Base-by-base conservation (phyloP, 1,140 invertebrate genomes). In the Colletes latitarsis region DNA sequence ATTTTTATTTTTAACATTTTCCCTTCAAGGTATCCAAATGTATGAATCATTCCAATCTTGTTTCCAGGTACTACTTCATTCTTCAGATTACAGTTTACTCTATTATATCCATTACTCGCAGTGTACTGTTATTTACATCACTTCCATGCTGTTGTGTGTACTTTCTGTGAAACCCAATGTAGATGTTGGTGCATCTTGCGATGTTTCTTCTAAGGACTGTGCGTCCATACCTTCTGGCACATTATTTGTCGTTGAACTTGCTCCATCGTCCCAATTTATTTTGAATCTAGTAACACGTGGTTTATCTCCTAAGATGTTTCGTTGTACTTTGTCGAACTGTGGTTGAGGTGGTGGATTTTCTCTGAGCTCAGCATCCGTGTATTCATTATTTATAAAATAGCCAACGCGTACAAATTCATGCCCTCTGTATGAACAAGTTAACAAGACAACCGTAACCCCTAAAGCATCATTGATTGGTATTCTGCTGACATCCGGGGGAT, bases 311-410 rank as follows among this genome's bases (percentile, higher is more conserved):
- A 99, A 93, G 88, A 99, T 99, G 93, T 99, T 99, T 88, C 98
- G 95, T 53, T 96, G 96, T 9, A 99, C 97, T 94, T 99, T 99
- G 86, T 99, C 97, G 93, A 99, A 99, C 71, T 97, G 95, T 15
- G 98, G 98, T 62, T 96, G 96, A 3, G 97, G 94, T 52, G 99
- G 99, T 41, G 98, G 98, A 93, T 98, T 99, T 93, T 99, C 99
- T 81, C 96, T 95, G 82, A 99, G 93, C 92, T 99, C 98, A 6
- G 96, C 96, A 90, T 99, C 98, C 39, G 94, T 96, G 91, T 99
- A 99, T 90, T 99, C 98, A 91, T 99, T 99, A 89, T 99, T 99
- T 63, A 99, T 99, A 92, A 99, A 99, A 93, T 99, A 99, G 14
- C 99, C 99, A 21, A 99, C 98, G 81, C 99, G 93, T 3, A 99